Conservation (phyloP, 2,888 invertebrate genomes). For the Agapostemon virescens region DNA sequence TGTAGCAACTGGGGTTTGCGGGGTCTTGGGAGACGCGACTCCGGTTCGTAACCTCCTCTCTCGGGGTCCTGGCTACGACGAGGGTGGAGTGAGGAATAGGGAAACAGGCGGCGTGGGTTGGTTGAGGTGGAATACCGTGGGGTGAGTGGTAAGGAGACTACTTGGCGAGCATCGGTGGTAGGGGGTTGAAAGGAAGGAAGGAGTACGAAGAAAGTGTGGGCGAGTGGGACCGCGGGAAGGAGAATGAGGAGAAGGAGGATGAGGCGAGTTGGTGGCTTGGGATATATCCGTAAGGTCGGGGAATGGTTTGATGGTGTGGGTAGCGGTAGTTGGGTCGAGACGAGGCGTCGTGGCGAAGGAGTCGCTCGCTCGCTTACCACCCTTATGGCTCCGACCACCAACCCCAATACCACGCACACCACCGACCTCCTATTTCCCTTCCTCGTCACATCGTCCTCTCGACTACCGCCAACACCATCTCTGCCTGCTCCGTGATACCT, state of each 20-base stretch:
- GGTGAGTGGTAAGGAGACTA: conserved; percentile 61
- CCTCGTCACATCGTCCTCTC: conserved; percentile 38
- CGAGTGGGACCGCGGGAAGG: conserved; percentile 30
- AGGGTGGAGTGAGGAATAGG: conserved; percentile 66
- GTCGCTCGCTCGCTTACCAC: conserved; percentile 70
- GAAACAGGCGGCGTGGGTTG: conserved; percentile 66
- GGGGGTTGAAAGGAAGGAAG: conserved; percentile 45
- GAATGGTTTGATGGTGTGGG: conserved; percentile 52
- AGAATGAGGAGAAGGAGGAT: conserved; percentile 37
- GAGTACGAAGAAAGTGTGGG: conserved; percentile 36
- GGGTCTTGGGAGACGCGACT: conserved; percentile 76
- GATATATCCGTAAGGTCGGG: conserved; percentile 70
- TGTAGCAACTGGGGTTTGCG: conserved; percentile 79
- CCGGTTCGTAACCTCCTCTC: conserved; percentile 74
- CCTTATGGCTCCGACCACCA: conserved; percentile 69
- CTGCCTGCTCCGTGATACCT: conserved; percentile 36
- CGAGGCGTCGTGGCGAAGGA: conserved; percentile 75
- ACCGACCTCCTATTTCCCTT: conserved; percentile 49
- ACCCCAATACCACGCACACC: conserved; percentile 69
- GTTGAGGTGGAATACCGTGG: conserved; percentile 60
- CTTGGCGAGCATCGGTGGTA: conserved; percentile 38
- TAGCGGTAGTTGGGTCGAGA: conserved; percentile 65
- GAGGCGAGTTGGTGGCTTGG: conserved; percentile 67
- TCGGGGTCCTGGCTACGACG: conserved; percentile 66
- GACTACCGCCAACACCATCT: conserved; percentile 64